These are phyloP conservation scores for Allophyes oxyacanthae DNA, from an alignment of 2,888 invertebrate genomes.

Conservation along the genomic window DNA sequence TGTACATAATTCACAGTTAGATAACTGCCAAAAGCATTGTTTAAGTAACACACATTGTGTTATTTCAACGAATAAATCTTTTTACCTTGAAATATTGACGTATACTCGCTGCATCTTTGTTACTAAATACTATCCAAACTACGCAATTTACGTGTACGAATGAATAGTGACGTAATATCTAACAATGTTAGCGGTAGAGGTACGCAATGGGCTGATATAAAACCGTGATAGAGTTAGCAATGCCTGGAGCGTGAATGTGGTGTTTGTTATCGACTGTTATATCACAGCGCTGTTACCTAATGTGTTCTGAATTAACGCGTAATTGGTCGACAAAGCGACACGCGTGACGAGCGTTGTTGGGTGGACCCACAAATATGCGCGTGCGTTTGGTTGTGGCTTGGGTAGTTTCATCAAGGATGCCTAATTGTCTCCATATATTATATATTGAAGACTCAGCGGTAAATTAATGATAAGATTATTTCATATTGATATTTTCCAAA, in stretches of 20 bases:
- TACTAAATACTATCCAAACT: conserved; percentile 31
- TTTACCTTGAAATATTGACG: conserved; percentile 6
- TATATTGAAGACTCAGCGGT: too few species aligned
- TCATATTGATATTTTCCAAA: too few species aligned
- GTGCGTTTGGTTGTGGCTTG: conserved; percentile 19
- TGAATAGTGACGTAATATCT: conserved; percentile 58
- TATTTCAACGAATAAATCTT: conserved; percentile 6
- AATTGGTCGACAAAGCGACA: conserved; percentile 75
- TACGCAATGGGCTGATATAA: conserved; percentile 44
- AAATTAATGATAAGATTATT: too few species aligned
- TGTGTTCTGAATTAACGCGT: conserved; percentile 70
- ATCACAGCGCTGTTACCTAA: conserved; percentile 70
- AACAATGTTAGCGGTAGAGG: conserved; percentile 42
- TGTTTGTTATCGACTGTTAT: conserved; percentile 63
- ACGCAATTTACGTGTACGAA: conserved; percentile 49
- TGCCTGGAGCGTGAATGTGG: conserved; percentile 52
- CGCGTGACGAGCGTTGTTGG: conserved; percentile 38
- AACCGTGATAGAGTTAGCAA: conserved; percentile 58
- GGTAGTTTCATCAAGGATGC: not conserved
- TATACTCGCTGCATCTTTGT: conserved; percentile 12
- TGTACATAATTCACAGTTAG: conserved; percentile 32
- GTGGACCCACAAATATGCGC: conserved; percentile 26
- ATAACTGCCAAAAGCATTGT: conserved; percentile 21
- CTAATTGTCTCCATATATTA: too few species aligned
- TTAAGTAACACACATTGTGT: not conserved